A percentile compares a stretch with the other conserved stretches of the same genome.
phyloP scores from a whole-genome alignment of 2,113 vertebrate genomes.

The Coturnix japonica region DNA sequence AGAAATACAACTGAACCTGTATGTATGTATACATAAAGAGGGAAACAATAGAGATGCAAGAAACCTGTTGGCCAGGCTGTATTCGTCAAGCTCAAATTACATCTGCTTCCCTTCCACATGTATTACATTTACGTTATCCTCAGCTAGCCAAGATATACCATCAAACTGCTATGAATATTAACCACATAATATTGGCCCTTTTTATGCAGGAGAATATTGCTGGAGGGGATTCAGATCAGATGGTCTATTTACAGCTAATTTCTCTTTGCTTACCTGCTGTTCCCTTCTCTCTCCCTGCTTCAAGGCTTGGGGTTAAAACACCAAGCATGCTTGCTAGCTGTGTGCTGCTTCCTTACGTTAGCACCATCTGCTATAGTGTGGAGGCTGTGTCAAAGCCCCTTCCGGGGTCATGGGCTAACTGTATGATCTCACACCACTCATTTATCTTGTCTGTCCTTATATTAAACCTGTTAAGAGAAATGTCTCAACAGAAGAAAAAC shows the following conservation, averaged over 20 bases:
- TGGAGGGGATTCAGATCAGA: background rate
- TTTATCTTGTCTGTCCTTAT: constrained; percentile 19
- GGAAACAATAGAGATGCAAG: background rate
- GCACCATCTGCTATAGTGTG: background rate
- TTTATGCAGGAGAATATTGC: background rate
- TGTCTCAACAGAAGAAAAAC: background rate
- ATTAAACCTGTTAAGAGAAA: background rate
- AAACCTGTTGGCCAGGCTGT: background rate
- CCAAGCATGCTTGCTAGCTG: background rate
- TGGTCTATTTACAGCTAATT: background rate
- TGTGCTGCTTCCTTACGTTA: background rate
- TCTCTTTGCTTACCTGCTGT: background rate
- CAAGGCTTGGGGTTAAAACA: background rate
- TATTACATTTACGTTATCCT: fast-evolving
- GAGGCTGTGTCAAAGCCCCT: background rate
- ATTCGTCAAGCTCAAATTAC: background rate
- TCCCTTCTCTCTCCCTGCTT: background rate
- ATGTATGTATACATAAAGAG: background rate
- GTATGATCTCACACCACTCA: constrained; percentile 10
- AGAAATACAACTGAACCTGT: background rate
- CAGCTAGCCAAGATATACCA: background rate
- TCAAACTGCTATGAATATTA: background rate
- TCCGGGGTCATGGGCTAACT: background rate
- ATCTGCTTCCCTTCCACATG: background rate
- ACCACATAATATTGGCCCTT: background rate